Evolutionary conservation across 2,113 vertebrate genomes (phyloP).

Genomic region (Poecilia latipinna): DNA sequence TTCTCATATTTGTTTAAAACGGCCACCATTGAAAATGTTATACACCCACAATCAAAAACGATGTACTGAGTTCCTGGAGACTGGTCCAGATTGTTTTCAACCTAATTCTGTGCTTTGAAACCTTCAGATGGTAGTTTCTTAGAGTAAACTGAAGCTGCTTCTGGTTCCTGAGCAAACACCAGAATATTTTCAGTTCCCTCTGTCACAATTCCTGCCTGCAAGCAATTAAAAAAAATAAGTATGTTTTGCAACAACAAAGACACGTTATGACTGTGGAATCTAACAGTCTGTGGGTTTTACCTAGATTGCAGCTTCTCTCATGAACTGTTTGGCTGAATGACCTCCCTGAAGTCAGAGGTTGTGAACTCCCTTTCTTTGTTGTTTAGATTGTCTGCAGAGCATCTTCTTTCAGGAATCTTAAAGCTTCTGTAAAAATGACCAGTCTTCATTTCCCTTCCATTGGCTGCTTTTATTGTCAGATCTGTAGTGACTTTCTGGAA

Average conservation of each 20-base stretch:
- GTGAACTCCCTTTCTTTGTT: accelerated
- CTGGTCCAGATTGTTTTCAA: not conserved
- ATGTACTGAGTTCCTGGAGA: not conserved
- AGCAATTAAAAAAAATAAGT: not conserved
- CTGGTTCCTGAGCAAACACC: not conserved
- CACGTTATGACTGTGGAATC: not conserved
- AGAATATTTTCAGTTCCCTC: not conserved
- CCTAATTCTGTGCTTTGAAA: not conserved
- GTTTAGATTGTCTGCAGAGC: constrained; percentile 33
- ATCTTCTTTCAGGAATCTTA: constrained; percentile 38
- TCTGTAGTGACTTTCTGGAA: not conserved
- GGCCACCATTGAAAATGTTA: too few species aligned
- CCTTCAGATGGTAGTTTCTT: not conserved
- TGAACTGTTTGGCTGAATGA: not conserved
- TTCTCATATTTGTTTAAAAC: too few species aligned
- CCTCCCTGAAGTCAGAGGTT: constrained; percentile 50
- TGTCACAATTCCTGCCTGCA: not conserved
- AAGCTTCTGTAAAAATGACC: not conserved
- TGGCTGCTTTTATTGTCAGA: not conserved
- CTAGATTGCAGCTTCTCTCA: not conserved
- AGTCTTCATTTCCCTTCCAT: not conserved
- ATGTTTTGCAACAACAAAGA: not conserved
- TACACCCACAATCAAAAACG: not conserved
- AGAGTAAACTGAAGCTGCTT: constrained; percentile 31
- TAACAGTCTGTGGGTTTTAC: not conserved